Evolutionary conservation across 1,140 invertebrate genomes (phyloP).

Genomic region (Thaumetopoea pityocampa): DNA sequence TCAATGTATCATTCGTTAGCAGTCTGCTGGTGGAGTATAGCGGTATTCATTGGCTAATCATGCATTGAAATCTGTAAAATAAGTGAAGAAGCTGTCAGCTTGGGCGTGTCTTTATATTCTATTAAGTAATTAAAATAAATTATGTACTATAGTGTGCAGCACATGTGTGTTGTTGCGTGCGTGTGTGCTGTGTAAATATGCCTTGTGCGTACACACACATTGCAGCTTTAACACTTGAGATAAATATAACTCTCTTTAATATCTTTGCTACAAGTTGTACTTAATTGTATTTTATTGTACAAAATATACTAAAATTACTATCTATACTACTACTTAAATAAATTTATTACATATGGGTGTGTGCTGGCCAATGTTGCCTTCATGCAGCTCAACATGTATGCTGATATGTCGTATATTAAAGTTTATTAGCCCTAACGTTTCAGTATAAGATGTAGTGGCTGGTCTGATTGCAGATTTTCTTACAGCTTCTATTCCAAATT

Average conservation of each 20-base stretch:
- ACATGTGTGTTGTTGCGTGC: constrained; percentile 67
- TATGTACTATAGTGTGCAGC: constrained; percentile 74
- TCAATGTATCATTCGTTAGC: constrained; percentile 74
- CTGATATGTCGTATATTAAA: constrained; percentile 71
- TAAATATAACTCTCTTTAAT: constrained; percentile 77
- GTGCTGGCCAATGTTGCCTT: constrained; percentile 67
- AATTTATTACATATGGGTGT: constrained; percentile 72
- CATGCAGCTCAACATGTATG: constrained; percentile 71
- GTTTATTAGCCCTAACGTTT: constrained; percentile 71
- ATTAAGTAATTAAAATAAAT: constrained; percentile 72
- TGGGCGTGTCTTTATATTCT: constrained; percentile 73
- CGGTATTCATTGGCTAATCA: constrained; percentile 75
- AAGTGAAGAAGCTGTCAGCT: constrained; percentile 64
- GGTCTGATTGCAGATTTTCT: constrained; percentile 76
- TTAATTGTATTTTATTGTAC: constrained; percentile 78
- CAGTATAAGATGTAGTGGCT: constrained; percentile 72
- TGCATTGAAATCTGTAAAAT: constrained; percentile 75
- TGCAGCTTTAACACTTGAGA: constrained; percentile 74
- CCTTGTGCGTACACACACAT: constrained; percentile 74
- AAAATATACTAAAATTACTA: constrained; percentile 77
- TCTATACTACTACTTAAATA: constrained; percentile 71
- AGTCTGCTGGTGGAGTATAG: constrained; percentile 66
- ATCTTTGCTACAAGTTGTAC: constrained; percentile 78
- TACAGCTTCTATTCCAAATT: constrained; percentile 74
- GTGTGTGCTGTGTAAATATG: constrained; percentile 75